These are phyloP conservation scores for Aphelinus atriplicis DNA, from an alignment of 1,140 invertebrate species.

Conservation along the genomic window DNA sequence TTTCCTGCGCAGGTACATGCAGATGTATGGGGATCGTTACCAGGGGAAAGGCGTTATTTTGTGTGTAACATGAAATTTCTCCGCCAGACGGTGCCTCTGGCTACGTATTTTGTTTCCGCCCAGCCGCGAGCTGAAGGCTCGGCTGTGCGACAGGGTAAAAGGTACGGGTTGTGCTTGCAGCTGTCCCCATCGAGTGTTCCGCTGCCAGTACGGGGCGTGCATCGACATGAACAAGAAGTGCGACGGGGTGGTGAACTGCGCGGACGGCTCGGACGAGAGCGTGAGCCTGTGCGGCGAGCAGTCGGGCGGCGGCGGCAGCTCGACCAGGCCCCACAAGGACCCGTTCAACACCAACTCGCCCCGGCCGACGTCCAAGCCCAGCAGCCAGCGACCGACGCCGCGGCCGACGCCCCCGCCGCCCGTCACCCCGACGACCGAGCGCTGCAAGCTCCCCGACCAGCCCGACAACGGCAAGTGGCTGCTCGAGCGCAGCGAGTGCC, in stretches of 20 bases:
- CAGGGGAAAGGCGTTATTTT: too few species aligned
- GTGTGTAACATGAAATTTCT: too few species aligned
- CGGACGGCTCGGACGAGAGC: constrained; percentile 76
- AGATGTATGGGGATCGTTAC: too few species aligned
- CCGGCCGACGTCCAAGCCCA: constrained; percentile 3
- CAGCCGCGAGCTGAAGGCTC: too few species aligned
- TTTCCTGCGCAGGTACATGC: too few species aligned
- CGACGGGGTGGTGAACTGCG: constrained; percentile 71
- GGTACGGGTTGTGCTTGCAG: constrained; percentile 41
- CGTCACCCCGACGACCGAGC: not conserved
- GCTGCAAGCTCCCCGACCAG: constrained; percentile 51
- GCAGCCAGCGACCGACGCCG: constrained; percentile 12
- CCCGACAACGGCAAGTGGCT: constrained; percentile 54
- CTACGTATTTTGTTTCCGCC: too few species aligned
- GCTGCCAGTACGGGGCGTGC: constrained; percentile 72
- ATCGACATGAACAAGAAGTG: constrained; percentile 68
- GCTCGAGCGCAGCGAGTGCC: constrained; percentile 50
- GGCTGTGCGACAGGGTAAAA: too few species aligned
- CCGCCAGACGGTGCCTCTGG: too few species aligned
- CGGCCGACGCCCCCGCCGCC: not conserved
- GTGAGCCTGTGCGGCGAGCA: constrained; percentile 40
- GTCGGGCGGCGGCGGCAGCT: not conserved
- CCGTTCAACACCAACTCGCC: not conserved
- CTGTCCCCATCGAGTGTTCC: constrained; percentile 64
- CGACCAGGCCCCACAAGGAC: not conserved